These are phyloP conservation scores for Xiphorhynchus elegans DNA, from an alignment of 2,113 vertebrate genomes.

Conservation along the genomic window DNA sequence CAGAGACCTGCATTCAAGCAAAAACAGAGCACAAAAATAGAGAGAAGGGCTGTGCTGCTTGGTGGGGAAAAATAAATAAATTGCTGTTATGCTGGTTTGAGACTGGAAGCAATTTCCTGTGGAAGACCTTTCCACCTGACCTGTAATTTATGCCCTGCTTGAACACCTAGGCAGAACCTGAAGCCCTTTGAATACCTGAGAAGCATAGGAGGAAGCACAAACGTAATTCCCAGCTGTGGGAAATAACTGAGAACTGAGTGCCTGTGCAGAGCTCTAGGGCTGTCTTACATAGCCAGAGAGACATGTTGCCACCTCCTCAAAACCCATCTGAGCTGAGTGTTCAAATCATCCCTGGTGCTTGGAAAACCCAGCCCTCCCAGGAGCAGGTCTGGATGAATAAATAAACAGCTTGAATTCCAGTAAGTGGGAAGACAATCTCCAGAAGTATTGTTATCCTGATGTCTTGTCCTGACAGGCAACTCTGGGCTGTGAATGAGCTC, in stretches of 20 bases:
- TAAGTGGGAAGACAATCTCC: not conserved
- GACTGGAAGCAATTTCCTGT: slow-evolving; percentile 1
- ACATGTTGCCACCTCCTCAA: not conserved
- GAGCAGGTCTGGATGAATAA: not conserved
- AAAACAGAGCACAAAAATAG: not conserved
- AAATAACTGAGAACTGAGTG: not conserved
- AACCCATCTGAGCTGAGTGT: not conserved
- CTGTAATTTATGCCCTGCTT: not conserved
- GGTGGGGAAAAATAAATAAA: not conserved
- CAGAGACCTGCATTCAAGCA: not conserved
- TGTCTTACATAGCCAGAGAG: not conserved
- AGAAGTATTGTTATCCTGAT: not conserved
- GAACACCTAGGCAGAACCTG: not conserved
- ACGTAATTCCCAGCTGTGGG: not conserved
- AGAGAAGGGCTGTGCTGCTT: not conserved
- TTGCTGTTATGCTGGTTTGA: not conserved
- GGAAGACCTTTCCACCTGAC: not conserved
- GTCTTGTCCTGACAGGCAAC: not conserved
- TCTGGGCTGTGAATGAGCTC: not conserved
- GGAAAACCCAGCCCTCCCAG: not conserved
- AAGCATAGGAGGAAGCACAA: not conserved
- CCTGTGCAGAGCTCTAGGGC: not conserved
- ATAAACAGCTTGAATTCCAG: not conserved
- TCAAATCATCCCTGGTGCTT: not conserved
- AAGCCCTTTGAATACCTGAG: not conserved